Evolutionary conservation across 2,888 invertebrate genomes (phyloP), one percentile per base, ranked within the genome.

Genomic region (Archaeoteleia sp.): DNA sequence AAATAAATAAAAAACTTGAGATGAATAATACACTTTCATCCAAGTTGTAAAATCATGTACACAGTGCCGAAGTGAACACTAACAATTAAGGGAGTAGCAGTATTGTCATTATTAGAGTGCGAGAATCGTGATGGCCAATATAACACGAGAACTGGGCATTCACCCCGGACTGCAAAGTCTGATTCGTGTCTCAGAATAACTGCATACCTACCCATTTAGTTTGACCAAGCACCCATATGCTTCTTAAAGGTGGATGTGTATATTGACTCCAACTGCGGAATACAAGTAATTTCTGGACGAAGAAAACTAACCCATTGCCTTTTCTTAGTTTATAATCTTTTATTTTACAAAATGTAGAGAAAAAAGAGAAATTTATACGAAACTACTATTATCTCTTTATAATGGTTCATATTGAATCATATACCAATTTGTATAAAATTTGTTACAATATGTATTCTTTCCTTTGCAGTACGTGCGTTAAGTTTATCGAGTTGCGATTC

Each of bases 111-210:
- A 63, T 55, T 49, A 48, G 49, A 49, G 55, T 20, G 42, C 60
- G 35, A 60, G 49, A 42, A 15, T 32, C 43, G 34, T 29, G 23
- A 13, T 13, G 29, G 40, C 17, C 30, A 40, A 30, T 23, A 32
- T 42, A 35, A 51, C 51, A 45, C 43, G 55, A 23, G 57, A 37
- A 51, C 57, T 57, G 65, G 55, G 53, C 65, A 58, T 65, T 65
- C 65, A 65, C 65, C 65, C 53, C 65, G 49, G 37, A 30, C 32
- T 30, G 55, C 63, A 51, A 63, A 55, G 48, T 63, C 51, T 65
- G 57, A 63, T 55, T 49, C 35, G 46, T 23, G 48, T 63, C 65
- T 65, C 57, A 65, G 65, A 65, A 65, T 65, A 65, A 65, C 65
- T 63, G 23, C 55, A 63, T 57, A 45, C 37, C 51, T 49, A 49